Evolutionary conservation across 2,888 invertebrate species (phyloP).

Genomic region (Conistra vaccinii): DNA sequence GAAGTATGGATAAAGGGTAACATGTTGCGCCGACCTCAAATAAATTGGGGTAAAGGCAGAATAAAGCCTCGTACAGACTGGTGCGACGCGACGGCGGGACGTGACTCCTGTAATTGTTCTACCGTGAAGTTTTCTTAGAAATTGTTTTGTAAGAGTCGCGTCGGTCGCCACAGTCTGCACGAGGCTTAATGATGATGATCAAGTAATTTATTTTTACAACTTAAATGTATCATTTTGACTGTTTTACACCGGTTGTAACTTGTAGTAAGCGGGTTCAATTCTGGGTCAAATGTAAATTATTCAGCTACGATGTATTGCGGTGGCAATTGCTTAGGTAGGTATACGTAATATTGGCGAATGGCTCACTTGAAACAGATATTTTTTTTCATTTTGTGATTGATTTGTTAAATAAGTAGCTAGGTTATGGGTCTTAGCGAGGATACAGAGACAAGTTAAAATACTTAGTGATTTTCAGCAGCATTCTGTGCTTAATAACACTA

Average conservation of each 20-base stretch:
- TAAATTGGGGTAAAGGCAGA: not conserved
- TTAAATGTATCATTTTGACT: conserved; percentile 10
- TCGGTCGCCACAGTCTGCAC: too few relatives aligned
- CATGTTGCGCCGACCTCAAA: not conserved
- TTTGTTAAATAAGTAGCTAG: too few relatives aligned
- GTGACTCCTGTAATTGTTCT: too few relatives aligned
- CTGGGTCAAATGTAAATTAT: conserved; percentile 54
- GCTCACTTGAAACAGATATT: not conserved
- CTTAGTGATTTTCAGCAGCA: too few relatives aligned
- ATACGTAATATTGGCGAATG: conserved; percentile 22
- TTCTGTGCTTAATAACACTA: too few relatives aligned
- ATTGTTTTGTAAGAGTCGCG: too few relatives aligned
- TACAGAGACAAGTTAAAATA: too few relatives aligned
- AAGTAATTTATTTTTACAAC: conserved; percentile 1
- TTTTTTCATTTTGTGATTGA: too few relatives aligned
- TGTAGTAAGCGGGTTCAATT: conserved; percentile 25
- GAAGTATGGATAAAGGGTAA: not conserved
- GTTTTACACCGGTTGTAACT: not conserved
- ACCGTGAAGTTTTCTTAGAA: too few relatives aligned
- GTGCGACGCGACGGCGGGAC: too few relatives aligned
- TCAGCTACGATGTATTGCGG: conserved; percentile 14
- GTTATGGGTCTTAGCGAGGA: too few relatives aligned
- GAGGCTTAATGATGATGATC: not conserved
- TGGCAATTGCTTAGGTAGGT: not conserved
- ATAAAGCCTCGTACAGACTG: too few relatives aligned